These are phyloP conservation scores for Eudyptes chrysolophus DNA, from an alignment of 2,113 vertebrate species.

Conservation along the genomic window DNA sequence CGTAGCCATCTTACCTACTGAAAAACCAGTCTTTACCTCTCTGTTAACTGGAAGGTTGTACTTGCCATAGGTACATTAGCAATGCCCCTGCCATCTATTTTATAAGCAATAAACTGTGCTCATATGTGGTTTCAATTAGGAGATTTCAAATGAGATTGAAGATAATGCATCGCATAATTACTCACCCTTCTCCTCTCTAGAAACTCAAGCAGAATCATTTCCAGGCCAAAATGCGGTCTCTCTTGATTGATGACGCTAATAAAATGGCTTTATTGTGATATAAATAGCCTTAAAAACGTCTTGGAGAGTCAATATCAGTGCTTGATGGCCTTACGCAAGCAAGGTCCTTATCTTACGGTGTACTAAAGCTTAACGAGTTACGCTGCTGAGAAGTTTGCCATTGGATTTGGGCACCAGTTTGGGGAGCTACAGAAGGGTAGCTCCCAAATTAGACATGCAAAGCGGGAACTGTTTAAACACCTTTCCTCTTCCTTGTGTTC, in stretches of 20 bases:
- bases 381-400: constrained; percentile 60
- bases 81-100: constrained; percentile 59
- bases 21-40: neutral
- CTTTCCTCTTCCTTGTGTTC: constrained; percentile 18
- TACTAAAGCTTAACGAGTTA: constrained; percentile 67
- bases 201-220: constrained; percentile 68
- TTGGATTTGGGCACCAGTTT: constrained; percentile 60
- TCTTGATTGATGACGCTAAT: constrained; percentile 76
- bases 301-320: constrained; percentile 74
- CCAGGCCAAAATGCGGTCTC: constrained; percentile 65
- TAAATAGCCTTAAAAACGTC: constrained; percentile 79
- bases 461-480: constrained; percentile 43
- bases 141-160: constrained; percentile 74
- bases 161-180: constrained; percentile 75
- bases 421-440: constrained; percentile 42
- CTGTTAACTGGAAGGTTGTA: constrained; percentile 14
- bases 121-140: constrained; percentile 71
- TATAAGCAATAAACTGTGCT: constrained; percentile 67
- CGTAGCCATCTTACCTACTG: neutral
- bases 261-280: constrained; percentile 78
- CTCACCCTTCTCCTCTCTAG: constrained; percentile 57
- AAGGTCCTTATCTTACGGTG: constrained; percentile 68
- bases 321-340: constrained; percentile 68
- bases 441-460: constrained; percentile 16
- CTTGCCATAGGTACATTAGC: constrained; percentile 40